A percentile compares a stretch with the other conserved stretches of the same genome.
Evolutionary conservation across 2,797 vertebrate species (phyloP).

Genomic region (Enteromius argenteus): DNA sequence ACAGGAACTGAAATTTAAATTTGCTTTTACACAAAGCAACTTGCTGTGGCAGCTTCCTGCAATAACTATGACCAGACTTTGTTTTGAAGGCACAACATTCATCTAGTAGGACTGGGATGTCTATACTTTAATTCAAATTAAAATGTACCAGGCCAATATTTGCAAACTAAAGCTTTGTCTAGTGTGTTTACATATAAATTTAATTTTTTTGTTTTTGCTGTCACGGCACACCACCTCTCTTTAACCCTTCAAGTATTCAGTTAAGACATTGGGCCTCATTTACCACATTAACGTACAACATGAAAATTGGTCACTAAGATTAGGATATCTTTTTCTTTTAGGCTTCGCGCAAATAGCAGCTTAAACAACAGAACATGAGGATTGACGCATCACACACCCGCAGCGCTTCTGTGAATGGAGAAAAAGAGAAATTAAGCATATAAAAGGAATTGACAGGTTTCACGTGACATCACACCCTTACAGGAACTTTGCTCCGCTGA

Average conservation of each 20-base stretch:
- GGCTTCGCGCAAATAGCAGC: neutral
- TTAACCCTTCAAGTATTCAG: neutral
- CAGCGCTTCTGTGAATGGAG: neutral
- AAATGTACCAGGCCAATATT: neutral
- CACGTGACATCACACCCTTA: too few species aligned
- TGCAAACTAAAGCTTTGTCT: neutral
- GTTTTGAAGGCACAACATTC: neutral
- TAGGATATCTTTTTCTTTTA: too few species aligned
- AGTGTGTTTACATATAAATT: neutral
- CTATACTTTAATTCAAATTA: neutral
- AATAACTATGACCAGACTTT: neutral
- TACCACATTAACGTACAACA: neutral
- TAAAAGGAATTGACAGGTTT: too few species aligned
- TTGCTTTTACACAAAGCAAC: neutral
- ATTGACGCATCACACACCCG: neutral
- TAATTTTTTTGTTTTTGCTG: neutral
- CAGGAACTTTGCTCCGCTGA: too few species aligned
- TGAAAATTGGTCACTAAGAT: too few species aligned
- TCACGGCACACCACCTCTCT: neutral
- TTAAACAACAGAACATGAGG: neutral
- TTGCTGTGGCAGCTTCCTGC: neutral
- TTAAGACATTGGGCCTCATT: neutral
- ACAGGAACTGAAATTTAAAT: slow-evolving; percentile 39
- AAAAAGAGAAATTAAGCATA: neutral
- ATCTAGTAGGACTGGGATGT: neutral